A percentile compares a stretch with the other conserved stretches of the same genome.
Conservation (phyloP, 2,113 vertebrate genomes). For the Xiphias gladius region DNA sequence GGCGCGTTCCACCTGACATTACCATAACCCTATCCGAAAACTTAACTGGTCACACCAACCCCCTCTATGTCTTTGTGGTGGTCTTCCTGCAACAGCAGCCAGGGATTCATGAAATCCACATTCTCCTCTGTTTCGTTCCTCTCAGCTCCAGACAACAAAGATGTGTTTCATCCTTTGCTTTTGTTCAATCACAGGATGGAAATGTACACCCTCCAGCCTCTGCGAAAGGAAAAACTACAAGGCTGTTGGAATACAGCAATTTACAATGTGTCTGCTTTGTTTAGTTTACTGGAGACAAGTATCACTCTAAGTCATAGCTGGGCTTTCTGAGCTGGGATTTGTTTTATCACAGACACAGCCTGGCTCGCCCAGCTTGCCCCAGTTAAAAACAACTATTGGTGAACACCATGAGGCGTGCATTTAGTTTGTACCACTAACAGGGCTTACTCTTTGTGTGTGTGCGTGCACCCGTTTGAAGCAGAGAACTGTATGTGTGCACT, state of each 20-base stretch:
- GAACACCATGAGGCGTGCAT: background rate
- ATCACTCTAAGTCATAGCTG: slow-evolving; percentile 6
- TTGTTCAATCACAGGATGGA: background rate
- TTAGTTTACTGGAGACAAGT: slow-evolving; percentile 11
- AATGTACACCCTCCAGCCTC: background rate
- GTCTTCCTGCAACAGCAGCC: background rate
- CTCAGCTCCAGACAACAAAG: slow-evolving; percentile 15
- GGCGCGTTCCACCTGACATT: slow-evolving; percentile 5
- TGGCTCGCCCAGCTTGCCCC: background rate
- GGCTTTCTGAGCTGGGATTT: background rate
- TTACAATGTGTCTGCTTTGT: slow-evolving; percentile 13
- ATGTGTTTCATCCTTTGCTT: slow-evolving; percentile 4
- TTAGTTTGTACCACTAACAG: background rate
- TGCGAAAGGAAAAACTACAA: slow-evolving; percentile 12
- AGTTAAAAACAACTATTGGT: slow-evolving; percentile 7
- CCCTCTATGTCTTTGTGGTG: background rate
- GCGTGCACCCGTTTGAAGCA: background rate
- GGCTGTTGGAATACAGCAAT: background rate
- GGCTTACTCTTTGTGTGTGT: background rate
- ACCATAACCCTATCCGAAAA: slow-evolving; percentile 23
- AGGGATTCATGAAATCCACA: background rate
- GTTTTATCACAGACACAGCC: background rate
- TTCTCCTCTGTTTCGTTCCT: background rate
- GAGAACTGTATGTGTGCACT: background rate
- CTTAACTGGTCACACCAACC: background rate